phyloP scores from a whole-genome alignment of 2,888 invertebrate species.

The Opisthograptis luteolata region DNA sequence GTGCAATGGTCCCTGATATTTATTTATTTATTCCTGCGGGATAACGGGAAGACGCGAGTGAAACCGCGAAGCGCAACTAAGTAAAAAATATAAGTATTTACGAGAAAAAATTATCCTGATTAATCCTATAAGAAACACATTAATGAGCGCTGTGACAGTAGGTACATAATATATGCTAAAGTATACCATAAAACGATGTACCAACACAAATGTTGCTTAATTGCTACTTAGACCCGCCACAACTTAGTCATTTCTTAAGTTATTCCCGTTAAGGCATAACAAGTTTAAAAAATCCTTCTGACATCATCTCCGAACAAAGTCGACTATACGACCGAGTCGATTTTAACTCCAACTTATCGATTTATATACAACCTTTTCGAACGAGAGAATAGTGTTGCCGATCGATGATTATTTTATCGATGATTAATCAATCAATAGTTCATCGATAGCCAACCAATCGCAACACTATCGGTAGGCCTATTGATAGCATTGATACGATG shows the following conservation, averaged over 20 bases:
- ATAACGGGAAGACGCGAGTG: too few species aligned
- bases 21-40: too few species aligned
- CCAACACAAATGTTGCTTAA: constrained; percentile 13
- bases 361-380: constrained; percentile 55
- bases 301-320: constrained; percentile 58
- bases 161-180: neutral
- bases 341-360: constrained; percentile 34
- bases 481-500: too few species aligned
- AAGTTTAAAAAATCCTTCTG: constrained; percentile 62
- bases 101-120: too few species aligned
- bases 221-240: constrained; percentile 9
- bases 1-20: too few species aligned
- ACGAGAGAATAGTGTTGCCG: too few species aligned
- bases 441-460: too few species aligned
- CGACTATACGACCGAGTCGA: constrained; percentile 41
- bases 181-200: constrained; percentile 13
- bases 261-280: constrained; percentile 59
- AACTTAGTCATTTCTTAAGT: constrained; percentile 37
- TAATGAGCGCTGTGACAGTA: neutral
- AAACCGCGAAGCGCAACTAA: too few species aligned
- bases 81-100: too few species aligned
- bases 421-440: too few species aligned
- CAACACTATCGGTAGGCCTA: too few species aligned
- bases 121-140: neutral
- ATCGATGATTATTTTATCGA: too few species aligned